These are phyloP conservation scores for Tribolium madens DNA, from an alignment of 1,140 invertebrate species.

Conservation along the genomic window DNA sequence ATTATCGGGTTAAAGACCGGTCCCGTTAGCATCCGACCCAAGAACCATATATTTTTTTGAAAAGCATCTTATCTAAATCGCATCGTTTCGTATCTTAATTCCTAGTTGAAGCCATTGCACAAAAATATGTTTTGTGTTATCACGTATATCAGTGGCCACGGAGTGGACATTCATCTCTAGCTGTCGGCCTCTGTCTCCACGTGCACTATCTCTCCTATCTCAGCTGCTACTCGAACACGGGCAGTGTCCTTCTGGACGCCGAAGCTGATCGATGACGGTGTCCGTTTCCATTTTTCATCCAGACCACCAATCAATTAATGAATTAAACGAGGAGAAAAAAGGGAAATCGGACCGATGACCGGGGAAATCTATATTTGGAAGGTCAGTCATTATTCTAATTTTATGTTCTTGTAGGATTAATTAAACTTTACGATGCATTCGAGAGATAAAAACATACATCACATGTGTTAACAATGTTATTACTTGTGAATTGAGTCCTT, in stretches of 20 bases:
- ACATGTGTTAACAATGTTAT: slow-evolving; percentile 40
- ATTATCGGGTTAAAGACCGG: slow-evolving; percentile 11
- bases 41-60: background rate
- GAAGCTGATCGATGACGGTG: slow-evolving; percentile 44
- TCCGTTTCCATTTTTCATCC: slow-evolving; percentile 36
- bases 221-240: slow-evolving; percentile 42
- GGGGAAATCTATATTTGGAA: slow-evolving; percentile 11
- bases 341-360: slow-evolving; percentile 16
- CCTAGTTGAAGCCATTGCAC: slow-evolving; percentile 34
- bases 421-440: slow-evolving; percentile 31
- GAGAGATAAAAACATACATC: slow-evolving; percentile 16
- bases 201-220: slow-evolving; percentile 42
- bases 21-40: background rate
- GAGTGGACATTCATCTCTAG: slow-evolving; percentile 51
- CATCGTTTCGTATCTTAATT: slow-evolving; percentile 46
- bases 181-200: slow-evolving; percentile 50
- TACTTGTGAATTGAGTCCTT: slow-evolving; percentile 41
- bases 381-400: slow-evolving; percentile 26
- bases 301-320: slow-evolving; percentile 19
- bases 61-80: slow-evolving; percentile 48
- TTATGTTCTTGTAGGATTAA: slow-evolving; percentile 30
- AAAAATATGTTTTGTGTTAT: slow-evolving; percentile 48
- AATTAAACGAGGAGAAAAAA: background rate
- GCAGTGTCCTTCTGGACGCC: slow-evolving; percentile 32
- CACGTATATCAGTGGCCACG: slow-evolving; percentile 41